Evolutionary conservation across 1,140 invertebrate species (phyloP).

Genomic region (Asobara japonica): DNA sequence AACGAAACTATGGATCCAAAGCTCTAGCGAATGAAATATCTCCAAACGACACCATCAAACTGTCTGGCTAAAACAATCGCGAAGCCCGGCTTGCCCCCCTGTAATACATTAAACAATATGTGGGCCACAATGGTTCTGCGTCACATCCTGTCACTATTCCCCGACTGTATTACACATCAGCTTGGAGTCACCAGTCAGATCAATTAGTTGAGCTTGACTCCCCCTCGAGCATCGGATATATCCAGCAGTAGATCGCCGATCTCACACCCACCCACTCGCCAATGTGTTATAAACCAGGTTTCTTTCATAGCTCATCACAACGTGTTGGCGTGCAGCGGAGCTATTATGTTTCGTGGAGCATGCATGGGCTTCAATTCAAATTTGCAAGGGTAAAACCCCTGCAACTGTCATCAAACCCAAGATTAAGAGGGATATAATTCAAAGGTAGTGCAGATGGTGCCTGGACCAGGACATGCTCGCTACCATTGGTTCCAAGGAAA

Average conservation of each 20-base stretch:
- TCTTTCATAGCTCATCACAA: conserved; percentile 33
- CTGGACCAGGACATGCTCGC: conserved; percentile 13
- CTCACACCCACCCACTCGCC: not conserved
- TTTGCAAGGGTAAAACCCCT: conserved; percentile 37
- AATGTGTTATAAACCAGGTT: conserved; percentile 14
- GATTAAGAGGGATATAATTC: conserved; percentile 26
- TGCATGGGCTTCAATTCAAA: conserved; percentile 57
- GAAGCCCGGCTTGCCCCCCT: not conserved
- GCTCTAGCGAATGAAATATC: not conserved
- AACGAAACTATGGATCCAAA: too few species aligned
- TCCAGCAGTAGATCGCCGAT: conserved; percentile 6
- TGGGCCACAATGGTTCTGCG: conserved; percentile 62
- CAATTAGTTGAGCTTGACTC: conserved; percentile 22
- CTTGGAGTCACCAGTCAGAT: conserved; percentile 15
- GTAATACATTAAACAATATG: conserved; percentile 50
- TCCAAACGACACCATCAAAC: not conserved
- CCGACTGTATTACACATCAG: not conserved
- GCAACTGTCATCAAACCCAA: not conserved
- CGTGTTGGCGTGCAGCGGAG: conserved; percentile 54
- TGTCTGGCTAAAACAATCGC: not conserved
- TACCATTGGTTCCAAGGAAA: not conserved
- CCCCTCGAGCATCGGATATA: conserved; percentile 27
- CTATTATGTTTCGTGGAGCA: conserved; percentile 49
- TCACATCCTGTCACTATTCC: conserved; percentile 58
- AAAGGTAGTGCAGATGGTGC: conserved; percentile 21